These are phyloP conservation scores for Probaryconus sp. DNA, from an alignment of 1,140 invertebrate species.

Conservation along the genomic window DNA sequence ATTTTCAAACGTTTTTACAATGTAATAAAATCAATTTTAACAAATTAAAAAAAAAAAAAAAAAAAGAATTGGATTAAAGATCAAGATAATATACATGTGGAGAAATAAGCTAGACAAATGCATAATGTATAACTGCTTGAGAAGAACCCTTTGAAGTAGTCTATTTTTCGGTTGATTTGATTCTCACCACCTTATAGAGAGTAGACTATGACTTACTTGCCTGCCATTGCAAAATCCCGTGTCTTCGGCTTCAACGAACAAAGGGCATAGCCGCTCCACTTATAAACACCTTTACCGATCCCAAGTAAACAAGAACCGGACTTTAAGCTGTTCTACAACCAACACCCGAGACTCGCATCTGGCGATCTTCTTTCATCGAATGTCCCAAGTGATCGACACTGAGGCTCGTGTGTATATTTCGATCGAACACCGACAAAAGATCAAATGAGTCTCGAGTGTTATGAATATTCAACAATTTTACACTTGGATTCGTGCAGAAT, in stretches of 20 bases:
- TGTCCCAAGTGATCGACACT: conserved; percentile 58
- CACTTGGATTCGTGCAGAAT: conserved; percentile 30
- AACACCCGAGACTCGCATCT: conserved; percentile 64
- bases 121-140: conserved; percentile 25
- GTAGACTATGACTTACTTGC: conserved; percentile 56
- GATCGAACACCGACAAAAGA: conserved; percentile 51
- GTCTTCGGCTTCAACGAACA: conserved; percentile 64
- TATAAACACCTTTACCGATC: conserved; percentile 66
- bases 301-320: conserved; percentile 67
- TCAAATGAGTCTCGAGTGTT: conserved; percentile 38
- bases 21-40: too few relatives aligned
- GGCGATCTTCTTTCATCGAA: conserved; percentile 61
- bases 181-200: conserved; percentile 56
- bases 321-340: conserved; percentile 63
- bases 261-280: conserved; percentile 67
- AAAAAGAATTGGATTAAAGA: background rate
- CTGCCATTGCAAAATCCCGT: conserved; percentile 56
- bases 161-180: conserved; percentile 69
- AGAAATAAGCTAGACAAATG: conserved; percentile 16
- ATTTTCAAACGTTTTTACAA: too few relatives aligned
- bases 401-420: conserved; percentile 52
- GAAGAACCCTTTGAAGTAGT: conserved; percentile 50
- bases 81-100: background rate
- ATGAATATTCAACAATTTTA: conserved; percentile 61
- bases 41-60: too few relatives aligned